These are phyloP conservation scores for Sula dactylatra DNA, from an alignment of 2,113 vertebrate species.

Conservation along the genomic window DNA sequence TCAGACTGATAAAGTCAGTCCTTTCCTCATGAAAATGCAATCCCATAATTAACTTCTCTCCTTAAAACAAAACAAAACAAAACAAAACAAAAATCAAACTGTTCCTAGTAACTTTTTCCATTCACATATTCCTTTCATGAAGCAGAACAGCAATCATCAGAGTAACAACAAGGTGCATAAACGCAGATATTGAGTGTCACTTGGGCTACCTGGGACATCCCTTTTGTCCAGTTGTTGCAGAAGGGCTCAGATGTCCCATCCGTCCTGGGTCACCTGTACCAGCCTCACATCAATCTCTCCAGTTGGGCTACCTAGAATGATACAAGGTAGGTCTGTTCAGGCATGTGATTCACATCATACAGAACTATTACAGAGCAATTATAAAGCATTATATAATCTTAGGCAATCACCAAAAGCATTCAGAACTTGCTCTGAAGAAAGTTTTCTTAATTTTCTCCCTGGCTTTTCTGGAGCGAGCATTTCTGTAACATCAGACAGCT, in stretches of 20 bases:
- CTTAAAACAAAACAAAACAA: background rate
- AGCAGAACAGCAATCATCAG: background rate
- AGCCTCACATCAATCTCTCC: rapidly evolving
- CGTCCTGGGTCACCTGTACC: background rate
- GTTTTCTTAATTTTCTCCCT: background rate
- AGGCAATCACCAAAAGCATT: background rate
- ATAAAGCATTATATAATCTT: background rate
- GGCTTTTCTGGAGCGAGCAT: background rate
- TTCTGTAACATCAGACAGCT: background rate
- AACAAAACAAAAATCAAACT: no score
- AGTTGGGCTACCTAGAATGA: background rate
- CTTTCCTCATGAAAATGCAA: background rate
- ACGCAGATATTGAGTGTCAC: background rate
- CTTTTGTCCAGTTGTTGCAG: background rate
- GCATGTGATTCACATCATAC: background rate
- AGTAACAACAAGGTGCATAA: rapidly evolving
- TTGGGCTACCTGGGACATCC: background rate
- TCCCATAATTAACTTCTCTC: background rate
- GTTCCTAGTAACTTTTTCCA: background rate
- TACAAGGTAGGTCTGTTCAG: background rate
- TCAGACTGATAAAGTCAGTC: background rate
- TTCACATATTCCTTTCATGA: background rate
- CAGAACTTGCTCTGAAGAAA: background rate
- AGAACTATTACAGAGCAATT: background rate
- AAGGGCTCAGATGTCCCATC: background rate